Percentiles rank a stretch among this genome's conserved stretches.
Evolutionary conservation across 2,797 vertebrate genomes (phyloP).

Genomic region (Choloepus didactylus): DNA sequence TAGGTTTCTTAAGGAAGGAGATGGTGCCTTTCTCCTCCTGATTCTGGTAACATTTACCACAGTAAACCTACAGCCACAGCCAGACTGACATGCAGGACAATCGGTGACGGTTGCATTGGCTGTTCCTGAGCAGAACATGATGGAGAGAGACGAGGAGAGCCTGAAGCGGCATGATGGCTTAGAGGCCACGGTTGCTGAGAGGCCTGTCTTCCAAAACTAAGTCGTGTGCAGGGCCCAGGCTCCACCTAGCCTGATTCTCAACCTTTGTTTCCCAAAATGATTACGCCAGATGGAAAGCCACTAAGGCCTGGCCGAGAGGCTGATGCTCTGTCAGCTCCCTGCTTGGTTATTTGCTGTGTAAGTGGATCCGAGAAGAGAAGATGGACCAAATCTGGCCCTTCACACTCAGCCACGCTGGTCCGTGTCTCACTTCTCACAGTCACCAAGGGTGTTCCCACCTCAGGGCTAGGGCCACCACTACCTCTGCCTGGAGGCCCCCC

Average conservation of each 20-base stretch:
- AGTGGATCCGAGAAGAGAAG: not conserved
- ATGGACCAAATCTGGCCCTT: no score
- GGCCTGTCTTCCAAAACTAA: not conserved
- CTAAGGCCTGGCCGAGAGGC: not conserved
- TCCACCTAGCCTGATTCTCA: not conserved
- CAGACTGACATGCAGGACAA: not conserved
- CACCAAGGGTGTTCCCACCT: not conserved
- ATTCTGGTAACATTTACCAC: not conserved
- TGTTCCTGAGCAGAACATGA: not conserved
- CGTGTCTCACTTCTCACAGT: not conserved
- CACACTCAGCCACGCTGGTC: not conserved
- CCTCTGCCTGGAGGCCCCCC: not conserved
- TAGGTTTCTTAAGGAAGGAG: not conserved
- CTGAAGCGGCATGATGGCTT: not conserved
- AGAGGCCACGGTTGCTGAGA: not conserved
- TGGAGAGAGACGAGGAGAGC: not conserved
- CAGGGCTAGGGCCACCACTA: not conserved
- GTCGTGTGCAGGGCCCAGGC: not conserved
- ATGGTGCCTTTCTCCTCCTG: not conserved
- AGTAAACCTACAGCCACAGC: not conserved
- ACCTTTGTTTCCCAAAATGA: not conserved
- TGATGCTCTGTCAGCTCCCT: not conserved
- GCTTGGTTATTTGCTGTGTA: not conserved
- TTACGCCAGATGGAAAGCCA: not conserved
- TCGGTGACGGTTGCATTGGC: not conserved